Evolutionary conservation across 2,113 vertebrate genomes (phyloP).

Genomic region (Silurus asotus): DNA sequence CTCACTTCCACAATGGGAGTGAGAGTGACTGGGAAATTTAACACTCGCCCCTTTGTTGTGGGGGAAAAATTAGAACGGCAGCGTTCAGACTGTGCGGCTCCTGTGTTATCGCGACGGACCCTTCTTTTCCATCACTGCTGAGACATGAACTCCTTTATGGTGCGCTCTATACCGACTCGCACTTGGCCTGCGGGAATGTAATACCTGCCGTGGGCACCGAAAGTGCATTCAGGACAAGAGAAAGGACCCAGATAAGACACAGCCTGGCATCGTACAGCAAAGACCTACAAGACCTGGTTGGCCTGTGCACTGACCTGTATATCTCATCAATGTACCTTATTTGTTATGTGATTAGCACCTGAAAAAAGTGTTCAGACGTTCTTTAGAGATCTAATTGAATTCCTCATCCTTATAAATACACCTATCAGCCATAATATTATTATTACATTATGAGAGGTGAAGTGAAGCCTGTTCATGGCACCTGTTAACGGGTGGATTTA

Average conservation of each 20-base stretch:
- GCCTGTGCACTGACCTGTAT: constrained; percentile 49
- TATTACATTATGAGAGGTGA: no score
- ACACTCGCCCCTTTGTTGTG: constrained; percentile 79
- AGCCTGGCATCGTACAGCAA: constrained; percentile 42
- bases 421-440: no score
- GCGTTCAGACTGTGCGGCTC: constrained; percentile 79
- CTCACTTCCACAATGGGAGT: constrained; percentile 69
- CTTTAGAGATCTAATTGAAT: background rate
- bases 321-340: constrained; percentile 41
- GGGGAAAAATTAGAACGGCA: constrained; percentile 73
- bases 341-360: constrained; percentile 36
- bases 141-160: constrained; percentile 58
- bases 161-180: constrained; percentile 39
- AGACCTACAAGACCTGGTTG: constrained; percentile 39
- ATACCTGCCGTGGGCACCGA: constrained; percentile 61
- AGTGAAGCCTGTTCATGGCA: no score
- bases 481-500: no score
- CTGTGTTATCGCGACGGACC: constrained; percentile 77
- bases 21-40: constrained; percentile 75
- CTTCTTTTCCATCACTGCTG: constrained; percentile 62
- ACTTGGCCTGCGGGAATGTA: constrained; percentile 62
- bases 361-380: constrained; percentile 30
- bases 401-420: no score
- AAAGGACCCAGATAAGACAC: constrained; percentile 53
- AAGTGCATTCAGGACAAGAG: constrained; percentile 51